phyloP scores from a whole-genome alignment of 2,888 invertebrate species.

The Drosophila lacicola region DNA sequence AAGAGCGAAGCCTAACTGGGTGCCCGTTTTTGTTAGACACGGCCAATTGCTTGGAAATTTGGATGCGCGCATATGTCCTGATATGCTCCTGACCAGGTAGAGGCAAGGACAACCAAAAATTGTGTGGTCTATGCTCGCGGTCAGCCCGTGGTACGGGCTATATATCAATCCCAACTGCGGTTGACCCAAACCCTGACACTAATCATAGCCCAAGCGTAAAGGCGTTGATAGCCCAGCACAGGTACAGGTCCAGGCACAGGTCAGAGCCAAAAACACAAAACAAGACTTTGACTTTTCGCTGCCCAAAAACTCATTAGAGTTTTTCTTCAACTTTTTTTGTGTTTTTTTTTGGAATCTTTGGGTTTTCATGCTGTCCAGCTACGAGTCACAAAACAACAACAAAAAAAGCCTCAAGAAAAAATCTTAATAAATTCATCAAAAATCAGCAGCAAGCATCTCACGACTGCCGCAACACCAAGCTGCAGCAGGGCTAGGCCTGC shows the following conservation, averaged over 20 bases:
- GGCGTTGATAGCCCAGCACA: constrained; percentile 65
- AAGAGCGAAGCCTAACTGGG: constrained; percentile 23
- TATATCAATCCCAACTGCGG: constrained; percentile 74
- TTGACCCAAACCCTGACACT: constrained; percentile 72
- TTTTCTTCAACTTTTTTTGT: constrained; percentile 23
- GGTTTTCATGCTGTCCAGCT: constrained; percentile 4
- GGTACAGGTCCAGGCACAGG: constrained; percentile 3
- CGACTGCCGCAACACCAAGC: constrained; percentile 56
- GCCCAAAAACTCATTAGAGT: constrained; percentile 71
- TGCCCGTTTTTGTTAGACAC: constrained; percentile 63
- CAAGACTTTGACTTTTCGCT: constrained; percentile 58
- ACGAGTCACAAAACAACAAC: constrained; percentile 29
- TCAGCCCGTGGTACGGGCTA: constrained; percentile 46
- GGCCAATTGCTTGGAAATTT: constrained; percentile 76
- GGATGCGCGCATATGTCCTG: constrained; percentile 26
- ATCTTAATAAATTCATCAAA: constrained; percentile 79
- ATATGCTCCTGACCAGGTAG: constrained; percentile 22
- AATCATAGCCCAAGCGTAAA: constrained; percentile 76
- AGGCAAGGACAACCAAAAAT: constrained; percentile 41
- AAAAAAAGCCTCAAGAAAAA: constrained; percentile 32
- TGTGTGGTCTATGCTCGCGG: constrained; percentile 68
- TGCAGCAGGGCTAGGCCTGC: background rate
- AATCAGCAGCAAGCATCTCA: constrained; percentile 72
- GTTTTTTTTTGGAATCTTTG: constrained; percentile 28
- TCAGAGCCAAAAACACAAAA: background rate